Evolutionary conservation across 2,797 vertebrate species (phyloP).

Genomic region (Malurus splendens): DNA sequence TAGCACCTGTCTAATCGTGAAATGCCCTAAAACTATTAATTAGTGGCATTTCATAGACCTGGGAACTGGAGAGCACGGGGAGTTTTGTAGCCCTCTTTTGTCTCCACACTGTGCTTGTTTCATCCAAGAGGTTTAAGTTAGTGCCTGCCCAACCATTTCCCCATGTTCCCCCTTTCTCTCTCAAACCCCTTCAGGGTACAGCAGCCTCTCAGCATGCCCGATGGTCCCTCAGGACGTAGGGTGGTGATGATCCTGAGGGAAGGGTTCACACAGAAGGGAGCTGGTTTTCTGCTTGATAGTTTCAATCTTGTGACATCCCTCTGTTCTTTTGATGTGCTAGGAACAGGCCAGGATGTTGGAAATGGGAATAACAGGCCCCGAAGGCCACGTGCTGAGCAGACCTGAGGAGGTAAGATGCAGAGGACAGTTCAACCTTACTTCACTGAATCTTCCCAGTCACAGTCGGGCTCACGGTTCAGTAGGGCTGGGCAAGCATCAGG

Average conservation of each 20-base stretch:
- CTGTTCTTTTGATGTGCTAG: constrained; percentile 66
- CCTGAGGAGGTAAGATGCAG: constrained; percentile 86
- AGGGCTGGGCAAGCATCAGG: not conserved
- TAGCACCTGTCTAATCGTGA: not conserved
- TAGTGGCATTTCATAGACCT: not conserved
- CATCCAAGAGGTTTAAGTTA: not conserved
- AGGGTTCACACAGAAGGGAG: not conserved
- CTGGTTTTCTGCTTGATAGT: not conserved
- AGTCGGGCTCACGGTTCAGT: not conserved
- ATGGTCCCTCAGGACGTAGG: not conserved
- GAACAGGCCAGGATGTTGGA: constrained; percentile 94
- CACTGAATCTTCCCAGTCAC: not conserved
- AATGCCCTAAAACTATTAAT: not conserved
- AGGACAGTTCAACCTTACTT: not conserved
- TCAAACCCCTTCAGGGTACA: not conserved
- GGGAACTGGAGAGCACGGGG: not conserved
- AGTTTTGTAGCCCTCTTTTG: not conserved
- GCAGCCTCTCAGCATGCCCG: fast-evolving
- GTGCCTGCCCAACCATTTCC: not conserved
- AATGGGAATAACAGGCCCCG: constrained; percentile 97
- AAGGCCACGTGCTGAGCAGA: constrained; percentile 94
- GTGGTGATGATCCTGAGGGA: not conserved
- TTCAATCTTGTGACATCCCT: not conserved
- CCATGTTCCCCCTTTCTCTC: not conserved
- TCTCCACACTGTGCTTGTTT: not conserved